Evolutionary conservation across 2,113 vertebrate genomes (phyloP).

Genomic region (Illadopsis cleaveri): DNA sequence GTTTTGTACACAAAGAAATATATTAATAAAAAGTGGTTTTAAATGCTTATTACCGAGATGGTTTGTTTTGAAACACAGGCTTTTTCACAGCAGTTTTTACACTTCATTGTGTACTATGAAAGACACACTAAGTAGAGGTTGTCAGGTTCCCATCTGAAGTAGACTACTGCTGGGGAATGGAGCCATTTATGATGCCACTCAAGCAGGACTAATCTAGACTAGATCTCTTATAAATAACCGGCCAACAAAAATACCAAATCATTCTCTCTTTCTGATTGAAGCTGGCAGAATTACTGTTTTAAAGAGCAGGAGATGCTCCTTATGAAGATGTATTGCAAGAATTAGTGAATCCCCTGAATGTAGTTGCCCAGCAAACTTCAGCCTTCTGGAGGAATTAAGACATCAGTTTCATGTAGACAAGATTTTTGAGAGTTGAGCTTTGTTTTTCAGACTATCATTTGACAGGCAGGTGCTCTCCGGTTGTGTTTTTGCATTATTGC

Average conservation of each 20-base stretch:
- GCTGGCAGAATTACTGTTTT: slow-evolving; percentile 49
- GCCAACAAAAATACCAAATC: slow-evolving; percentile 72
- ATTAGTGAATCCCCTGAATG: slow-evolving; percentile 30
- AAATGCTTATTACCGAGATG: slow-evolving; percentile 82
- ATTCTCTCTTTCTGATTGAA: slow-evolving; percentile 58
- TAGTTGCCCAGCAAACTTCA: background rate
- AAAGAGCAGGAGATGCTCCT: slow-evolving; percentile 60
- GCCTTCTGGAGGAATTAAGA: background rate
- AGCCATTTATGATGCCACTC: slow-evolving; percentile 83
- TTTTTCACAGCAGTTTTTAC: slow-evolving; percentile 80
- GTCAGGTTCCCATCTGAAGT: slow-evolving; percentile 79
- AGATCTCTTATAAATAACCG: slow-evolving; percentile 81
- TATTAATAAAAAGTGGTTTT: slow-evolving; percentile 83
- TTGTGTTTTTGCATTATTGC: background rate
- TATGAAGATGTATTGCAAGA: slow-evolving; percentile 48
- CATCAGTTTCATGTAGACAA: background rate
- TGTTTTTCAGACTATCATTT: background rate
- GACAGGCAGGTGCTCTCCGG: background rate
- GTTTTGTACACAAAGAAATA: slow-evolving; percentile 81
- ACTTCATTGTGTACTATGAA: slow-evolving; percentile 81
- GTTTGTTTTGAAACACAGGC: slow-evolving; percentile 82
- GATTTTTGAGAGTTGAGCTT: background rate
- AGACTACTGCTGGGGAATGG: slow-evolving; percentile 75
- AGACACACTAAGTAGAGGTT: slow-evolving; percentile 82
- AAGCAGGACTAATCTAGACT: slow-evolving; percentile 81